Conservation (phyloP, 2,113 vertebrate genomes). For the human (Homo sapiens) region DNA sequence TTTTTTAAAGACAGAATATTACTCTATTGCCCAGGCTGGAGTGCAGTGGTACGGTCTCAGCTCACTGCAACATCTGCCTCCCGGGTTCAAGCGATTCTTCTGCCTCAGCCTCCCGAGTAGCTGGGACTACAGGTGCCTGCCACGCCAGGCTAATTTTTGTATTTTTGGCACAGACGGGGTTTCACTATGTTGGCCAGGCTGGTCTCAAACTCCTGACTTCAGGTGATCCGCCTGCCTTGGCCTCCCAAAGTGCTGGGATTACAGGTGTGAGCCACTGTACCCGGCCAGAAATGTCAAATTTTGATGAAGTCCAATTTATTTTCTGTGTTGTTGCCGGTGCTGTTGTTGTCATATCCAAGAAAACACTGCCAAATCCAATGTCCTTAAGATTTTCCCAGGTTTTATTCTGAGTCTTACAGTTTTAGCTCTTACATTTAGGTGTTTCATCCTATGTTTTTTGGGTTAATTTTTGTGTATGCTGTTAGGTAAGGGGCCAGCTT, state of each 20-base stretch:
- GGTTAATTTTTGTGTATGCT: background rate
- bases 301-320: background rate
- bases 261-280: rapidly evolving
- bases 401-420: background rate
- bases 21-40: background rate
- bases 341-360: background rate
- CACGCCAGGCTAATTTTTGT: background rate
- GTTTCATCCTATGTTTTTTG: background rate
- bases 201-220: background rate
- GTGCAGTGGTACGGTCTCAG: rapidly evolving
- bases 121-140: rapidly evolving
- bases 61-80: too few relatives aligned
- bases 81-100: background rate
- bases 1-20: too few relatives aligned
- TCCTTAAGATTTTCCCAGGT: background rate
- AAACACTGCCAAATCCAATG: background rate
- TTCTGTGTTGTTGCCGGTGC: background rate
- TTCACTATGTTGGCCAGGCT: background rate
- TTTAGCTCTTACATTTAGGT: background rate
- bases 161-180: background rate
- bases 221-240: background rate
- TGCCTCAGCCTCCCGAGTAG: background rate
- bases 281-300: background rate
- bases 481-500: background rate
- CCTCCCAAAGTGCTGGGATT: background rate